Evolutionary conservation across 2,113 vertebrate species (phyloP), one percentile per base, ranked within the genome.

Genomic region (Pogona vitticeps): DNA sequence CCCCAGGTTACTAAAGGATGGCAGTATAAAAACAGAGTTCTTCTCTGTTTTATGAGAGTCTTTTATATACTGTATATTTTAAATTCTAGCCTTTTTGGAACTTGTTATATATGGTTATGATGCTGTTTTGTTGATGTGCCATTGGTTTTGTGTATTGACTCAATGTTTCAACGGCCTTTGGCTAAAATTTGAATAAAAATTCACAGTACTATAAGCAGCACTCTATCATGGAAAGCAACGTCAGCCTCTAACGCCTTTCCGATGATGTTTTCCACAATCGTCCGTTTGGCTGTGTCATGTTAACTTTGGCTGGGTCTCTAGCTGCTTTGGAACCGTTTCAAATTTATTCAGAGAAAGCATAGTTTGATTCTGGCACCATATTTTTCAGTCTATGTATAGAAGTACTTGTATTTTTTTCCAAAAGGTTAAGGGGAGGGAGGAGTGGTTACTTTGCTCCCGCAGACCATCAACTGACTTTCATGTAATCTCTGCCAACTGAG

Each of bases 391-490:
- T 81, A 81, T 56, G 71, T 67, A 76, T 73, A 80, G 70, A 75
- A 86, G 78, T n/a, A 52, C 52, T 80, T 70, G 52, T 56, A 33
- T 72, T 5, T 17, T 14, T 17, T 42, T 67, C 33, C 36, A 68
- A 10, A 68, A 68, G 28, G 28, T 3, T 7, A 58, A 21, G 21
- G 9, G 12, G 20, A 3, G 8, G 33, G 61, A 38, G 23, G 36
- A 42, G 42, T 9, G 59, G 75, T 10, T 46, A 80, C 23, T 76
- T 77, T 82, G 84, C 82, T 93, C 85, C 91, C 90, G 88, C 85
- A 88, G 90, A 91, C 86, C 82, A 90, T 93, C 89, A 88, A 78
- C 80, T 89, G 92, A 86, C 91, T 94, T 91, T 75, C 88, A 88
- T 63, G 72, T 76, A 90, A 86, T 84, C 78, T 87, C 82, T 90